Evolutionary conservation across 2,797 vertebrate species (phyloP).

Genomic region (Nasua narica): DNA sequence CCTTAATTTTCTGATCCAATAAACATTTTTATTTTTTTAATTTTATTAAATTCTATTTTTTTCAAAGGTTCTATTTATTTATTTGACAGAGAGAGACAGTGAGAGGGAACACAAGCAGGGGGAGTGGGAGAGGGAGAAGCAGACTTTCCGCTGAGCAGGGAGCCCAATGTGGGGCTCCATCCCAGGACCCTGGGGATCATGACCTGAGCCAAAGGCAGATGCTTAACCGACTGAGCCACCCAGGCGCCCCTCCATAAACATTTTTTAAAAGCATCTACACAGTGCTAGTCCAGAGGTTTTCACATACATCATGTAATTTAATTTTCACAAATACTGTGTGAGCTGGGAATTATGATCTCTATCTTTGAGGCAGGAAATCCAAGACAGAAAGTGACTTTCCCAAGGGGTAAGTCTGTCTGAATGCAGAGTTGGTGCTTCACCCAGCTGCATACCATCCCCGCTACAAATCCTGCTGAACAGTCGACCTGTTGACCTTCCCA

Average conservation of each 20-base stretch:
- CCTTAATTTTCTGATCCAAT: constrained; percentile 45
- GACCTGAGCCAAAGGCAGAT: too few species aligned
- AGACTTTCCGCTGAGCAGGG: too few species aligned
- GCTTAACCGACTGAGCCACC: too few species aligned
- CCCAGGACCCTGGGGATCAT: too few species aligned
- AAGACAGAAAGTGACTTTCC: not conserved
- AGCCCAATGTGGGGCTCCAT: too few species aligned
- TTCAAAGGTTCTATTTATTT: too few species aligned
- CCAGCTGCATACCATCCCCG: not conserved
- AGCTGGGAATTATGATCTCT: not conserved
- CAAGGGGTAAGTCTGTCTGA: not conserved
- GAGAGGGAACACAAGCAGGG: too few species aligned
- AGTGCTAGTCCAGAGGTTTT: not conserved
- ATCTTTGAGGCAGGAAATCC: not conserved
- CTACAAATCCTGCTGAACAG: not conserved
- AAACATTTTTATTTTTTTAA: constrained; percentile 1
- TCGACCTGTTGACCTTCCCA: not conserved
- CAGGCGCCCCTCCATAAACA: not conserved
- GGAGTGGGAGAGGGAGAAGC: too few species aligned
- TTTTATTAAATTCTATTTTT: not conserved
- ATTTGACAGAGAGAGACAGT: too few species aligned
- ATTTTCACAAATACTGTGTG: not conserved
- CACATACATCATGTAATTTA: not conserved
- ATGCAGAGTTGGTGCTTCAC: not conserved
- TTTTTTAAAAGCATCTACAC: not conserved